These are phyloP conservation scores for Mycogona germanica DNA, from an alignment of 2,888 invertebrate species.

Conservation along the genomic window DNA sequence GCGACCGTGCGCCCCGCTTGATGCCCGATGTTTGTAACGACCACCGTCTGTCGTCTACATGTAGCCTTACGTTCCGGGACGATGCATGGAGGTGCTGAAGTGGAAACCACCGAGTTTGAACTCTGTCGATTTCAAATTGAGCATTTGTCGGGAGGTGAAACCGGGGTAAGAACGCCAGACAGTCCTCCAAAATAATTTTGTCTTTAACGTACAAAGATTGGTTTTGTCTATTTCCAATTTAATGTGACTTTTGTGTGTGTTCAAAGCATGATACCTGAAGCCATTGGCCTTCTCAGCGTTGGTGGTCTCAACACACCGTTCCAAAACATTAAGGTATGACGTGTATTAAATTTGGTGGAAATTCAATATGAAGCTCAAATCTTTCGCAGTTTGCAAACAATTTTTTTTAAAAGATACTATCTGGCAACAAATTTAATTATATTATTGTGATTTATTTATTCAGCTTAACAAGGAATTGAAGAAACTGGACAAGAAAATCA, in stretches of 20 bases:
- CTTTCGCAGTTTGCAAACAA: background rate
- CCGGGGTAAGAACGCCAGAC: conserved; percentile 47
- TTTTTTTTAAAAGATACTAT: background rate
- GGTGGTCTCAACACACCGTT: conserved; percentile 47
- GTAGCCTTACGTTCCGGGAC: conserved; percentile 70
- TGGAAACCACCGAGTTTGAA: conserved; percentile 95
- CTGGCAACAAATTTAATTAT: background rate
- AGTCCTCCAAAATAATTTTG: background rate
- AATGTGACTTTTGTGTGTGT: conserved; percentile 28
- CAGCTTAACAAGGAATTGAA: conserved; percentile 55
- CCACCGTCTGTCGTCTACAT: conserved; percentile 26
- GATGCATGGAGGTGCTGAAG: conserved; percentile 74
- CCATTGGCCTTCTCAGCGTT: conserved; percentile 64
- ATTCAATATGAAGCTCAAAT: background rate
- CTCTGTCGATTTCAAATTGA: conserved; percentile 88
- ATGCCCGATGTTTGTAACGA: background rate
- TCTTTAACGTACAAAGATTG: too few species aligned
- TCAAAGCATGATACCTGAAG: conserved; percentile 53
- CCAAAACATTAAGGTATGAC: too few species aligned
- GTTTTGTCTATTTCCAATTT: conserved; percentile 18
- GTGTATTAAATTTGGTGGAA: too few species aligned
- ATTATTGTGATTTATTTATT: conserved; percentile 5
- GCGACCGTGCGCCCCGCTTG: background rate
- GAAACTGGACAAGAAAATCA: conserved; percentile 78
- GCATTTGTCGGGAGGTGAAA: conserved; percentile 59